These are phyloP conservation scores for Solen grandis DNA, from an alignment of 1,140 invertebrate genomes.

Conservation along the genomic window DNA sequence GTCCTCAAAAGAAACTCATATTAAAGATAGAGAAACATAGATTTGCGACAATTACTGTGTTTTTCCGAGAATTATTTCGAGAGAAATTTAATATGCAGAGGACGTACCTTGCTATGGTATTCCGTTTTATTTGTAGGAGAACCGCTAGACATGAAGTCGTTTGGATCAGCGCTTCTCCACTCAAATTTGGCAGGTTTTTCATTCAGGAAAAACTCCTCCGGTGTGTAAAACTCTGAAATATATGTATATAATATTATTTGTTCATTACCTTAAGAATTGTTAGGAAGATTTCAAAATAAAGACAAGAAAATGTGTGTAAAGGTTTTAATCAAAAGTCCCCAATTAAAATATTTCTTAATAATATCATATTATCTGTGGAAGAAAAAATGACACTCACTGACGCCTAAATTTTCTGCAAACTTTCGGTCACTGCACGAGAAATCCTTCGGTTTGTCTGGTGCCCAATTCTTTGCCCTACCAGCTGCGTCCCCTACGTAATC, in stretches of 20 bases:
- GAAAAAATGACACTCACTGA: slow-evolving; percentile 79
- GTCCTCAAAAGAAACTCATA: no score
- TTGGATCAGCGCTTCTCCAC: slow-evolving; percentile 79
- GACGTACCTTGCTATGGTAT: slow-evolving; percentile 66
- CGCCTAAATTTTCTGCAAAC: slow-evolving; percentile 92
- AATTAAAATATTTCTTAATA: no score
- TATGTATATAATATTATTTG: no score
- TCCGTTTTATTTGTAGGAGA: slow-evolving; percentile 24
- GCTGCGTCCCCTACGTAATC: slow-evolving; percentile 88
- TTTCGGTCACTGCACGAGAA: slow-evolving; percentile 95
- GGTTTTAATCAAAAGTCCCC: no score
- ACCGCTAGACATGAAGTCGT: slow-evolving; percentile 40
- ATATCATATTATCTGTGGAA: background rate
- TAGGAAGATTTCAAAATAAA: no score
- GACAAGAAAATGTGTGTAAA: no score
- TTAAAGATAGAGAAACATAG: no score
- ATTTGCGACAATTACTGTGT: no score
- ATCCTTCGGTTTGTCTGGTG: slow-evolving; percentile 92
- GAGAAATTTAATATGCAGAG: no score
- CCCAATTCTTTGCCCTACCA: slow-evolving; percentile 85
- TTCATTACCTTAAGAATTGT: no score
- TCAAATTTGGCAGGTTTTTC: slow-evolving; percentile 80
- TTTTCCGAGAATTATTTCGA: no score
- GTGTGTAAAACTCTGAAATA: slow-evolving; percentile 81
- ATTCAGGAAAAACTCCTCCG: slow-evolving; percentile 94